These are phyloP conservation scores for Decapterus maruadsi DNA, from an alignment of 2,797 vertebrate species.

Conservation along the genomic window DNA sequence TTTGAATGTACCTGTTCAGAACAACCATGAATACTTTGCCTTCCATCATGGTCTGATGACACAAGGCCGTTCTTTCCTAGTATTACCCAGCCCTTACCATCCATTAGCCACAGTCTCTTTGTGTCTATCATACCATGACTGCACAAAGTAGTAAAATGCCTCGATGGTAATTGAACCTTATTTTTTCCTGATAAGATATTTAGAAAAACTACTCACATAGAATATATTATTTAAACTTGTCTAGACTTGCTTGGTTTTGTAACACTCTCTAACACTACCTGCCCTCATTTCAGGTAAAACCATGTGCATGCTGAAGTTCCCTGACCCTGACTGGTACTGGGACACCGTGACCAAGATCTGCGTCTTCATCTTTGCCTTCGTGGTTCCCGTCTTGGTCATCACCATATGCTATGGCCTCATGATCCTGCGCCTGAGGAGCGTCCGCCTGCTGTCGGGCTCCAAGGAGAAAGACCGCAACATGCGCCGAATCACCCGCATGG, in stretches of 20 bases:
- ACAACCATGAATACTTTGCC: neutral
- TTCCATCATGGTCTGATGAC: neutral
- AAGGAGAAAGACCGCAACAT: conserved; percentile 95
- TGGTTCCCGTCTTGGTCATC: conserved; percentile 94
- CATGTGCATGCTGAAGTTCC: conserved; percentile 92
- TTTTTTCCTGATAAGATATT: too few species aligned
- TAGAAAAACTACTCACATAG: neutral
- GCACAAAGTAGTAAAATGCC: neutral
- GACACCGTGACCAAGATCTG: conserved; percentile 96
- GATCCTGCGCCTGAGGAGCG: conserved; percentile 93
- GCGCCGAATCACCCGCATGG: conserved; percentile 95
- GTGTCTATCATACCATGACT: neutral
- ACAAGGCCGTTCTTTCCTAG: neutral
- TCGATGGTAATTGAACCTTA: neutral
- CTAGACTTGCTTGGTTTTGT: neutral
- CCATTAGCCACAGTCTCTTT: neutral
- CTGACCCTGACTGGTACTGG: conserved; percentile 94
- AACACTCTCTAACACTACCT: neutral
- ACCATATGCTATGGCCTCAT: conserved; percentile 95
- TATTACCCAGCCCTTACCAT: neutral
- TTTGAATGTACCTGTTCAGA: neutral
- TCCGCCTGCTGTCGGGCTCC: conserved; percentile 94
- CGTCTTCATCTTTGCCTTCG: conserved; percentile 95
- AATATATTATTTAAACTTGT: neutral
- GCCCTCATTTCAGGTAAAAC: conserved; percentile 83